A percentile compares a stretch with the other conserved stretches of the same genome.
Conservation (phyloP, 2,113 vertebrate species). For the Leptocoma aspasia region DNA sequence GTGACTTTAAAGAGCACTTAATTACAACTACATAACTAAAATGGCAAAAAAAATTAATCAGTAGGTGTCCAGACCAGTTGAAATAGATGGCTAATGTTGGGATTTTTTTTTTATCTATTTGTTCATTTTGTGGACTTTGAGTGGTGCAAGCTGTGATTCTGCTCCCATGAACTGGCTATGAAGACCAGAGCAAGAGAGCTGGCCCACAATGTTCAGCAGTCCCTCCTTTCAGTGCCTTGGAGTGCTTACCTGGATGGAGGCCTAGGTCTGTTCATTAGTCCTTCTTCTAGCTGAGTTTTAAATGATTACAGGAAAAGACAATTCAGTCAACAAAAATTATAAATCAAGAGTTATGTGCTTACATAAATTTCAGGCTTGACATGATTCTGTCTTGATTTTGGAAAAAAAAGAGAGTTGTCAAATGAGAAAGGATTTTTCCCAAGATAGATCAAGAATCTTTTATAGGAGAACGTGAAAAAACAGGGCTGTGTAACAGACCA, state of each 20-base stretch:
- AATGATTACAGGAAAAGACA: background rate
- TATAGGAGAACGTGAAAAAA: background rate
- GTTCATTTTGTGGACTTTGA: background rate
- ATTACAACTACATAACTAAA: background rate
- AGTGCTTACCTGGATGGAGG: background rate
- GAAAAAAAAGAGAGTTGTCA: background rate
- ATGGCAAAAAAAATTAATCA: background rate
- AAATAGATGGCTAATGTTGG: background rate
- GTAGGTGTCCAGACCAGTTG: background rate
- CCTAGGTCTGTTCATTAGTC: background rate
- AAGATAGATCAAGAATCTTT: background rate
- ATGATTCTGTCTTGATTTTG: background rate
- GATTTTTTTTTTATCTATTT: background rate
- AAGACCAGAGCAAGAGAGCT: background rate
- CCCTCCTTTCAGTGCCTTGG: background rate
- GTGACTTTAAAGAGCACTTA: background rate
- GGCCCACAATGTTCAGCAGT: background rate
- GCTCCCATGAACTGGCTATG: background rate
- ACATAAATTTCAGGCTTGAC: background rate
- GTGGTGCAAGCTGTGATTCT: background rate
- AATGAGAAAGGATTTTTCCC: background rate
- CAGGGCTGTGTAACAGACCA: background rate
- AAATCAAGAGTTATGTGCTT: background rate
- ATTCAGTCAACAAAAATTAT: accelerated
- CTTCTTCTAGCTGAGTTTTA: background rate